A percentile compares a stretch with the other conserved stretches of the same genome.
These are phyloP conservation scores for Geodia barretti DNA, from an alignment of 37 sponge, comb jelly and placozoan genomes.

Conservation along the genomic window DNA sequence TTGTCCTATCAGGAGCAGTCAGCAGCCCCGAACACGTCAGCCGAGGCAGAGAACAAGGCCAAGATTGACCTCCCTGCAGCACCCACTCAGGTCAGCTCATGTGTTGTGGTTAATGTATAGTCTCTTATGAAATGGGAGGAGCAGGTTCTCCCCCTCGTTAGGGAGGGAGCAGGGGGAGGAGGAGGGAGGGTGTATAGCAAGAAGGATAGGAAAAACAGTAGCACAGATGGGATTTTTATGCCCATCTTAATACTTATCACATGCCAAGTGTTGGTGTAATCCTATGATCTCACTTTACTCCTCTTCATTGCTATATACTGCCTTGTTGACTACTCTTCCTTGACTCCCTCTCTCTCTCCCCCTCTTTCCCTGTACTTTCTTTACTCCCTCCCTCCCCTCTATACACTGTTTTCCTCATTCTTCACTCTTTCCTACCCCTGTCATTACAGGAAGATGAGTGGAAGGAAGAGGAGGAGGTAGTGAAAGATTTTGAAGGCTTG, in stretches of 20 bases:
- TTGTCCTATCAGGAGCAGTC: not conserved
- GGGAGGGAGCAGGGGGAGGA: too few relatives aligned
- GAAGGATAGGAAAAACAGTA: too few relatives aligned
- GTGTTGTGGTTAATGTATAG: too few relatives aligned
- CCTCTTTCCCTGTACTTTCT: not conserved
- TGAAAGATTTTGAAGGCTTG: slow-evolving; percentile 32
- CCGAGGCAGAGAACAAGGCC: not conserved
- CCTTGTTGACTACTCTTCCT: too few relatives aligned
- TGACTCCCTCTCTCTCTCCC: not conserved
- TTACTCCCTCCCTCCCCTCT: not conserved
- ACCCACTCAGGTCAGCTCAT: slow-evolving; percentile 19
- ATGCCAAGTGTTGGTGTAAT: too few relatives aligned
- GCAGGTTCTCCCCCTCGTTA: too few relatives aligned
- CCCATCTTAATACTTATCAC: too few relatives aligned
- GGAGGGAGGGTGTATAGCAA: too few relatives aligned
- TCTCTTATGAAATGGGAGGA: too few relatives aligned
- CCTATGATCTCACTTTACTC: too few relatives aligned
- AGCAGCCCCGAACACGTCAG: not conserved
- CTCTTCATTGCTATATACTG: too few relatives aligned
- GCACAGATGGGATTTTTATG: too few relatives aligned
- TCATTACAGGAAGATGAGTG: slow-evolving; percentile 25
- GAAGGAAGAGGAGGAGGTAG: slow-evolving; percentile 14
- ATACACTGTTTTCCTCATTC: not conserved
- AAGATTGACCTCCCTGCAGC: slow-evolving; percentile 18
- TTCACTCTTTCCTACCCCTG: not conserved